Conservation (phyloP, 2,797 vertebrate genomes). For the Ptychobarbus kaznakovi region DNA sequence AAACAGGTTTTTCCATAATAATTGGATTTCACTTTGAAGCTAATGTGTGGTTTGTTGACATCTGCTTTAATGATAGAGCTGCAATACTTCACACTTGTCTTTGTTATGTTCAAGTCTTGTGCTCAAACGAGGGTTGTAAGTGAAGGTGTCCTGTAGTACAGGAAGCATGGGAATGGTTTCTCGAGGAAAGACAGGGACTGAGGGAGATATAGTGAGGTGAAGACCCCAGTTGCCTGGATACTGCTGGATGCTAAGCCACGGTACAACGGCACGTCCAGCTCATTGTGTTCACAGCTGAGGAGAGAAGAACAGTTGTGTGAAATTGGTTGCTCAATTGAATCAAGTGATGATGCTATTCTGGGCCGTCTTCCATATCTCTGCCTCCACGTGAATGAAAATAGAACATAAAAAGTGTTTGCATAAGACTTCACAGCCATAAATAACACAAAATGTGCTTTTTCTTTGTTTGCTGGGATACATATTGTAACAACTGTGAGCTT, state of each 20-base stretch:
- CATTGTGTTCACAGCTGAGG: conserved; percentile 64
- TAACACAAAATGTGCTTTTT: conserved; percentile 33
- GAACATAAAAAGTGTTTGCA: conserved; percentile 34
- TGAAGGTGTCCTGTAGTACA: conserved; percentile 37
- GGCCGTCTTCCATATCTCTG: conserved; percentile 36
- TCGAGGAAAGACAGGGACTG: conserved; percentile 55
- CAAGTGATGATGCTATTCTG: conserved; percentile 51
- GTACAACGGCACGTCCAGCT: conserved; percentile 61
- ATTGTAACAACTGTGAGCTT: not conserved
- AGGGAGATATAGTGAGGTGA: conserved; percentile 29
- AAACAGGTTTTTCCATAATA: conserved; percentile 39
- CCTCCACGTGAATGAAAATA: conserved; percentile 47
- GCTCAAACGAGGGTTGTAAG: not conserved
- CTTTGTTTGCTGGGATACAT: not conserved
- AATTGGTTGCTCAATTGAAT: conserved; percentile 57
- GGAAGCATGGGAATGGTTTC: conserved; percentile 34
- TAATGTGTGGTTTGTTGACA: conserved; percentile 36
- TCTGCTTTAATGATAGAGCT: conserved; percentile 5
- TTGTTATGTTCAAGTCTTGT: not conserved
- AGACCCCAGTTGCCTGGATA: conserved; percentile 66
- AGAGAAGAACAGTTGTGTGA: conserved; percentile 58
- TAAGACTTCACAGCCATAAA: conserved; percentile 30
- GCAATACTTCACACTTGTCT: not conserved
- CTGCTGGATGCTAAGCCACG: conserved; percentile 63
- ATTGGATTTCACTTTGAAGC: conserved; percentile 51